Evolutionary conservation across 2,797 vertebrate genomes (phyloP).

Genomic region (Oreochromis mossambicus): DNA sequence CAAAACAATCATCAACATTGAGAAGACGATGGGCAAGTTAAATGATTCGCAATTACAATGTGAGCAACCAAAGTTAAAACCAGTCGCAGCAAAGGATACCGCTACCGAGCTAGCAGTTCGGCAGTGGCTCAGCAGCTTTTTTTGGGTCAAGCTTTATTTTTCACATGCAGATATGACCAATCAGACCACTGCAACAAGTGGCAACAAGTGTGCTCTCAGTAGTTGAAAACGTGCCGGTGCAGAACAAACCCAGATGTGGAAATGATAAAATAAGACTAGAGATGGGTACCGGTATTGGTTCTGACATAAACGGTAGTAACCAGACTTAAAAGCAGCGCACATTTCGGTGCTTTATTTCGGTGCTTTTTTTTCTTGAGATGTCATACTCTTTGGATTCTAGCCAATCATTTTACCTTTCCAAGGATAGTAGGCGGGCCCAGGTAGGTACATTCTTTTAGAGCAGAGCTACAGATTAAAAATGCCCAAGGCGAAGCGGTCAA

Average conservation of each 20-base stretch:
- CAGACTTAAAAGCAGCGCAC: no score
- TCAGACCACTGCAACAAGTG: neutral
- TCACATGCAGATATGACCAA: neutral
- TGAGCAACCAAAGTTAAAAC: neutral
- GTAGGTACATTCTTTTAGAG: no score
- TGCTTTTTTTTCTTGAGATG: no score
- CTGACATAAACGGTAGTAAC: no score
- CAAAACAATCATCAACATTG: accelerated
- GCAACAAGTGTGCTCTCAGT: neutral
- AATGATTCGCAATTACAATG: neutral
- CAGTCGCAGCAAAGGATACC: accelerated
- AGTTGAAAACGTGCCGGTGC: neutral
- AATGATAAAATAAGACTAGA: neutral
- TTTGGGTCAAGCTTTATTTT: neutral
- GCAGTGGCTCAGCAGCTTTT: accelerated
- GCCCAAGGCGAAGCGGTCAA: no score
- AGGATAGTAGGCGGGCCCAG: no score
- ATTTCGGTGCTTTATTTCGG: no score
- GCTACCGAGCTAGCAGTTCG: accelerated
- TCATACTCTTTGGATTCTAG: no score
- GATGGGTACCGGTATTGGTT: no score
- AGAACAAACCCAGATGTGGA: neutral
- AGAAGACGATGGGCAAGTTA: neutral
- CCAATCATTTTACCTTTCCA: no score
- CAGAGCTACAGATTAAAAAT: no score